Conservation (phyloP, 2,888 invertebrate species). For the Ellobium chinense region DNA sequence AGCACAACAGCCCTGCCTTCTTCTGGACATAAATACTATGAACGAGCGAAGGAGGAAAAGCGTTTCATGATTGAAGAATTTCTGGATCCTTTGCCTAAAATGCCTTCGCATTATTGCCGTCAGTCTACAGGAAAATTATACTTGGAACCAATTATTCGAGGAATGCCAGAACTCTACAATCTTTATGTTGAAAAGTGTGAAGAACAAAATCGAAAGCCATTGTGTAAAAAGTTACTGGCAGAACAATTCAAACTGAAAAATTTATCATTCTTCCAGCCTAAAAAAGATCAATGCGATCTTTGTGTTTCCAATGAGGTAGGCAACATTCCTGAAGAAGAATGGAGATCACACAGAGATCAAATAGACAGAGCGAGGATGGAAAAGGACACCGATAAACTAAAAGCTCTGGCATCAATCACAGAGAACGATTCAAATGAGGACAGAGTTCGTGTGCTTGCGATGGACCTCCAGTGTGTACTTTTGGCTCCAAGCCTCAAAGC, state of each 20-base stretch:
- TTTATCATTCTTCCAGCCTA: background rate
- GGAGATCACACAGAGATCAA: background rate
- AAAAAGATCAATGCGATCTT: background rate
- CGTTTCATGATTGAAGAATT: background rate
- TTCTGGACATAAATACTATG: background rate
- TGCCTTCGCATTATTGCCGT: background rate
- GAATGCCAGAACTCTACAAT: background rate
- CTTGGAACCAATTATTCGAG: background rate
- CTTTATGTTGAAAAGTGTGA: background rate
- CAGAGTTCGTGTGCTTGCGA: background rate
- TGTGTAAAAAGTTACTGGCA: background rate
- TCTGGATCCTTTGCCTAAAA: background rate
- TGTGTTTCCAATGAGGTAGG: background rate
- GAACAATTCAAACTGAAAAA: background rate
- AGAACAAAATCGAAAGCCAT: background rate
- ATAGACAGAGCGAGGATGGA: background rate
- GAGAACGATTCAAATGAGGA: background rate
- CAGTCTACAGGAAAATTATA: background rate
- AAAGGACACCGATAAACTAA: constrained; percentile 26
- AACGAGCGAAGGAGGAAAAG: background rate
- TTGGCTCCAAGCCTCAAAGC: constrained; percentile 28
- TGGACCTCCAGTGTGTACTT: constrained; percentile 36
- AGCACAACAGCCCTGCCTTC: background rate
- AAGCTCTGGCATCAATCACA: background rate
- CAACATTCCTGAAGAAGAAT: background rate